These are phyloP conservation scores for Nipponia nippon DNA, from an alignment of 2,113 vertebrate genomes.

Conservation along the genomic window DNA sequence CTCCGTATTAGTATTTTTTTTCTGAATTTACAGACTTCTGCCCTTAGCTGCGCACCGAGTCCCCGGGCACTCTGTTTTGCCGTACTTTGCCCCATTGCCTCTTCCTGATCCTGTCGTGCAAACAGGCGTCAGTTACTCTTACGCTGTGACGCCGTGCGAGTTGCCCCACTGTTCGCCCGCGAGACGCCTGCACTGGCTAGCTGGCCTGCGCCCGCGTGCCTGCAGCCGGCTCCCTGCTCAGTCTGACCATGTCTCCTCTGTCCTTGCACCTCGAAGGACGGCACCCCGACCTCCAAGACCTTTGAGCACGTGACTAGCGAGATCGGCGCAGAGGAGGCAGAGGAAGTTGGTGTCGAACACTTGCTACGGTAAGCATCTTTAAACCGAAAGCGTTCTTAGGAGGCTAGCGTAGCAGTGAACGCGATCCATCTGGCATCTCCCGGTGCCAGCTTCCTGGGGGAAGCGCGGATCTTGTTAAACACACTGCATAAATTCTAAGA, in stretches of 20 bases:
- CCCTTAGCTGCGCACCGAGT: neutral
- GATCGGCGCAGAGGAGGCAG: conserved; percentile 96
- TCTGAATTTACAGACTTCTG: neutral
- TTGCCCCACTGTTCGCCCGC: rapidly evolving
- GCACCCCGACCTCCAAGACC: conserved; percentile 96
- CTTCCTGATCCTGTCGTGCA: neutral
- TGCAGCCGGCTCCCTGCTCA: neutral
- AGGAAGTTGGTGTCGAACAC: conserved; percentile 97
- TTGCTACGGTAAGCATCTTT: conserved; percentile 82
- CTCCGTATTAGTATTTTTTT: neutral
- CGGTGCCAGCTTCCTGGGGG: neutral
- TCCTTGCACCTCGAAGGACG: conserved; percentile 76
- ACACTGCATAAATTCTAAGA: neutral
- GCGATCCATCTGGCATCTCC: neutral
- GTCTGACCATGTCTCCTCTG: neutral
- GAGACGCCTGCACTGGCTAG: rapidly evolving
- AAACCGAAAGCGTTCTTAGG: rapidly evolving
- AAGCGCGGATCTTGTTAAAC: neutral
- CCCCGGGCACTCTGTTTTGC: neutral
- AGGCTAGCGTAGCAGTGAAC: rapidly evolving
- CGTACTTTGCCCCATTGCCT: neutral
- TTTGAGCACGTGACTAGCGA: conserved; percentile 99
- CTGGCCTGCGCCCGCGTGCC: rapidly evolving
- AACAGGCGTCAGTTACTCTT: neutral
- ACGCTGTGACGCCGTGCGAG: rapidly evolving